Base-by-base conservation (phyloP, 2,113 vertebrate genomes). In the Globicephala melas region DNA sequence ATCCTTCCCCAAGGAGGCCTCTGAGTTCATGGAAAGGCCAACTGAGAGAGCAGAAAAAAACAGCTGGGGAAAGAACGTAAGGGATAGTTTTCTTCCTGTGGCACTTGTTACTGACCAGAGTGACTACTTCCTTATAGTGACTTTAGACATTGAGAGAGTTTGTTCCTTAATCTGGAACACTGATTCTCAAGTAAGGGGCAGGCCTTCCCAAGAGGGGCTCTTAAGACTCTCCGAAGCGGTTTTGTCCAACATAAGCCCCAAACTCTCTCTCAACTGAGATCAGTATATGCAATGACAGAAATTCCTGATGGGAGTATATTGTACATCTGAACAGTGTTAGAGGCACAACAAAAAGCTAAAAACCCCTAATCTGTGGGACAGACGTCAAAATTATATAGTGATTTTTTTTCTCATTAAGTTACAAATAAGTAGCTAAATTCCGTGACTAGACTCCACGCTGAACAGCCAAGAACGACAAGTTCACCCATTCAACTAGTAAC, bases 331-430 rank as follows among this genome's bases (percentile, higher is more conserved):
- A 87, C 36, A 44, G 13, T n/a, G 17, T 44, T 88, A 36, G 63
- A 68, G 41, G 63, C 87, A 87, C 31, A 93, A 90, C 14, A 60
- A 58, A 89, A 82, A 94, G 47, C 74, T 73, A 53, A 89, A 58
- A 81, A 36, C 23, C 7, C 62, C 33, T 18, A 31, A 47, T 60
- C 50, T 92, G 13, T 68, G 70, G 68, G 68, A 73, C 41, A 60
- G 53, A 71, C 67, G 47, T 73, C 74, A 90, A 96, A 68, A 87
- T 90, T 36, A 86, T 28, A n/a, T 74, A 70, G 36, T 53, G 63
- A 71, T 33, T 83, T 83, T 83, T 38, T 90, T 76, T 76, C 85
- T 67, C n/a, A 81, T 97, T 94, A 58, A 86, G 33, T 79, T n/a
- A n/a, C 33, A 53, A 79, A 53, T n/a, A 60, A 60, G 23, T n/a